Evolutionary conservation across 2,797 vertebrate species (phyloP), one percentile per base, ranked within the genome.

Genomic region (Hoplostethus mediterraneus): DNA sequence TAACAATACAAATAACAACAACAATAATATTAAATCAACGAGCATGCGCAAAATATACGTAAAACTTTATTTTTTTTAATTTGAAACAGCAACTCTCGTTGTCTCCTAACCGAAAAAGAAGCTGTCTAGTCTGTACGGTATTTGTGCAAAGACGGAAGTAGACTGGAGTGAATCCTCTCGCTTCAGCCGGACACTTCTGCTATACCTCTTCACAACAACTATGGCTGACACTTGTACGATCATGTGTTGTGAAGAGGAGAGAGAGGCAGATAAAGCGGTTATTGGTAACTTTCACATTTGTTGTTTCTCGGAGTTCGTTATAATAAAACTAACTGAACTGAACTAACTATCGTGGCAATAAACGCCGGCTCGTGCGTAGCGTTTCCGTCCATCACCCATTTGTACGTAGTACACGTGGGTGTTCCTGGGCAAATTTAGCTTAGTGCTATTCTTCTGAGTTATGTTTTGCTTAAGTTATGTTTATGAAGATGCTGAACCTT

Each of bases 161-260:
- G 4, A 5, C 4, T 0, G 9, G 2, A 44, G 57, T 6, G 47
- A 80, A 3, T 0, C 3, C 10, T 85, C 83, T 76, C 64, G 49
- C 6, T 0, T 40, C 33, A 5, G 2, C 0, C 5, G 10, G 5
- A 51, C 36, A 8, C 59, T 45, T 1, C 42, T 13, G 12, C 3
- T 2, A 28, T 3, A 13, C 45, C 1, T 7, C 49, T 59, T 28
- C 55, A 63, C 58, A 86, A 83, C 66, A 87, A 76, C 1, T 6
- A 95, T 95, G 94, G 93, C 90, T 21, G 80, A 84, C 55, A 67
- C 87, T 58, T 94, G 93, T 49, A 80, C 84, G 8, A 21, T 94
- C 1, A 87, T 92, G 71, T 85, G 87, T 28, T 92, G 93, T 66
- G 76, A 47, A 31, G 85, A 94, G 63, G 85, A 93, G 2, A 81